Percentiles rank a stretch among this genome's conserved stretches.
Evolutionary conservation across 2,113 vertebrate genomes (phyloP).

Genomic region (Xiphorhynchus elegans): DNA sequence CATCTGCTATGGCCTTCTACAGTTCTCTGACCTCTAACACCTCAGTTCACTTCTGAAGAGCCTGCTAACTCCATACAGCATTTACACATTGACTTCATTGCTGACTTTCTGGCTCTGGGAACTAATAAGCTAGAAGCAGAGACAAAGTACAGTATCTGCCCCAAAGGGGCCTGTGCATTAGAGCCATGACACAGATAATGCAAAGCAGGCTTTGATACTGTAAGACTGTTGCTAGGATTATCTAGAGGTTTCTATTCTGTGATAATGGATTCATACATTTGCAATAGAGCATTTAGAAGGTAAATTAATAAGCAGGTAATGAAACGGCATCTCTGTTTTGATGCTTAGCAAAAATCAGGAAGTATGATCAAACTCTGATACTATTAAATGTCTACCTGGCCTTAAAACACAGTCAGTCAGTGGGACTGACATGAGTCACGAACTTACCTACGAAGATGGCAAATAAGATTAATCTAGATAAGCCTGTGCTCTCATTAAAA

Average conservation of each 20-base stretch:
- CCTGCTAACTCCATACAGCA: not conserved
- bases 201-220: not conserved
- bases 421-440: not conserved
- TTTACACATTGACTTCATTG: not conserved
- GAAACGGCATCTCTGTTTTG: not conserved
- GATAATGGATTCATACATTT: not conserved
- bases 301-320: not conserved
- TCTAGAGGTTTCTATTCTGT: not conserved
- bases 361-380: not conserved
- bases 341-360: not conserved
- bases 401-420: not conserved
- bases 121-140: not conserved
- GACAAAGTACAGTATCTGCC: not conserved
- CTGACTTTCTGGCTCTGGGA: not conserved
- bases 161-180: not conserved
- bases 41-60: not conserved
- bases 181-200: not conserved
- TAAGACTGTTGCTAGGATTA: not conserved
- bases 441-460: not conserved
- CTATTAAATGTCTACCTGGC: not conserved
- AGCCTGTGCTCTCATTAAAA: not conserved
- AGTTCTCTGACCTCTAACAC: not conserved
- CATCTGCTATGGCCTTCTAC: not conserved
- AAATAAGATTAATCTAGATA: not conserved
- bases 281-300: not conserved